Conservation (phyloP, 1,140 invertebrate genomes). For the Nasonia longicornis region DNA sequence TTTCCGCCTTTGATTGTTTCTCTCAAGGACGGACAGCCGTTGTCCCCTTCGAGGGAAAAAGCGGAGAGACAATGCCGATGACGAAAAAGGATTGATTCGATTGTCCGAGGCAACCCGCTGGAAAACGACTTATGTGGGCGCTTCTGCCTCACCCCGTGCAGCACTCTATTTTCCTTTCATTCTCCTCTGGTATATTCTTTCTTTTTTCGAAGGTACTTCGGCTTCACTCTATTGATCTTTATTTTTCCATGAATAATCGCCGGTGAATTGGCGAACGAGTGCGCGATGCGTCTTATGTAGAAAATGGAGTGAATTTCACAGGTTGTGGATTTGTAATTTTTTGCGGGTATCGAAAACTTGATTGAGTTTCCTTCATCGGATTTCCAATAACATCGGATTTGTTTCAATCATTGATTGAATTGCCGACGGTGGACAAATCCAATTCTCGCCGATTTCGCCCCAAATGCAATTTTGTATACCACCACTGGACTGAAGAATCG, state of each 20-base stretch:
- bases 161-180: slow-evolving; percentile 21
- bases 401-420: too few relatives aligned
- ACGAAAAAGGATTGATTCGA: slow-evolving; percentile 39
- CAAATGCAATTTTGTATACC: not conserved
- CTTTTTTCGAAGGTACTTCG: not conserved
- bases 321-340: too few relatives aligned
- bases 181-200: slow-evolving; percentile 1
- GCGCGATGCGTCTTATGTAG: too few relatives aligned
- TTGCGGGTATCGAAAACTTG: too few relatives aligned
- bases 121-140: slow-evolving; percentile 28
- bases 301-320: too few relatives aligned
- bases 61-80: slow-evolving; percentile 31
- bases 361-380: too few relatives aligned
- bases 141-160: slow-evolving; percentile 8
- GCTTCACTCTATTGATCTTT: not conserved
- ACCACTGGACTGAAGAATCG: not conserved
- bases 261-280: not conserved
- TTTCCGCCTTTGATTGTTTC: not conserved
- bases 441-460: too few relatives aligned
- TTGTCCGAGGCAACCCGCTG: slow-evolving; percentile 28
- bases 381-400: too few relatives aligned
- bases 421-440: too few relatives aligned
- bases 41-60: slow-evolving; percentile 25
- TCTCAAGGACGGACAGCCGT: slow-evolving; percentile 24
- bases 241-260: not conserved